A percentile compares a stretch with the other conserved stretches of the same genome.
phyloP scores from a whole-genome alignment of 2,113 vertebrate genomes.

The Neodon shergylaensis region DNA sequence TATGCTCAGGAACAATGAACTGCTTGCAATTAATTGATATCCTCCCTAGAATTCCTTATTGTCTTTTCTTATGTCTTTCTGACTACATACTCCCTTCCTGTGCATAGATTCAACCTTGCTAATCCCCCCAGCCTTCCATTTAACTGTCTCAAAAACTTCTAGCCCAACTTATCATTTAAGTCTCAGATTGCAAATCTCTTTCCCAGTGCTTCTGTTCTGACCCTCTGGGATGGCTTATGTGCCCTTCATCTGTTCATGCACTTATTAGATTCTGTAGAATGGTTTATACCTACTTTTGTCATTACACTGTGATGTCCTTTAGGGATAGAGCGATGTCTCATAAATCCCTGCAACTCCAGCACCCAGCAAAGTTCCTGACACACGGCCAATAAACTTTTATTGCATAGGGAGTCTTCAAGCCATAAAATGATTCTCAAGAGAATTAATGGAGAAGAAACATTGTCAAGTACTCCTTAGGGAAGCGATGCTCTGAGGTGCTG shows the following conservation, averaged over 20 bases:
- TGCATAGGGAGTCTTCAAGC: constrained; percentile 72
- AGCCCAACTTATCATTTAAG: background rate
- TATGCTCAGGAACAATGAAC: background rate
- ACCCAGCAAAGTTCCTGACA: constrained; percentile 76
- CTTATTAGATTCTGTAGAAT: background rate
- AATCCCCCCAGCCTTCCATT: background rate
- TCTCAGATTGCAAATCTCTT: background rate
- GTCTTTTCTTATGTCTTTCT: background rate
- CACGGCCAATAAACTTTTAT: constrained; percentile 80
- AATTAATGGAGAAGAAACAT: constrained; percentile 77
- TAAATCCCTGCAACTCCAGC: constrained; percentile 67
- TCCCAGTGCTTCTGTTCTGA: background rate
- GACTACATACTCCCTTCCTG: background rate
- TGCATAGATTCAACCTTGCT: background rate
- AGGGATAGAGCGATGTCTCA: constrained; percentile 48
- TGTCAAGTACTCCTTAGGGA: constrained; percentile 37
- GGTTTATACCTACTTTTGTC: constrained; percentile 54
- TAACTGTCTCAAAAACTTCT: background rate
- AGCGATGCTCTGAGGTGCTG: background rate
- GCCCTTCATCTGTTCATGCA: background rate
- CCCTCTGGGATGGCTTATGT: background rate
- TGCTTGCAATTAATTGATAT: background rate
- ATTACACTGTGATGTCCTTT: constrained; percentile 63
- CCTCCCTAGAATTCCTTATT: background rate
- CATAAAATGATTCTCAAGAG: constrained; percentile 78